A percentile compares a stretch with the other conserved stretches of the same genome.
Conservation (phyloP, 2,888 invertebrate species). For the Dryadula phaetusa region DNA sequence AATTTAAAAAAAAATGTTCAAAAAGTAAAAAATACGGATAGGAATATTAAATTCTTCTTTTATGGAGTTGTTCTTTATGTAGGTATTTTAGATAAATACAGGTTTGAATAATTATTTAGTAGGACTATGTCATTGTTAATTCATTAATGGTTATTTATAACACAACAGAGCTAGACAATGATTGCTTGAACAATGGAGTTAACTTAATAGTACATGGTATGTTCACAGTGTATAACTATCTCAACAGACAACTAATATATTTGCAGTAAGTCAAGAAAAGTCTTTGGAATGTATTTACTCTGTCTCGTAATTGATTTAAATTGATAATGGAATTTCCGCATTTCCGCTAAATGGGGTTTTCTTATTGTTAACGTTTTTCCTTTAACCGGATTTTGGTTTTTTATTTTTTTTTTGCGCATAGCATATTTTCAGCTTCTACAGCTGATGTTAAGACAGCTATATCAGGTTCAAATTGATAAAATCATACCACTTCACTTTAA, state of each 20-base stretch:
- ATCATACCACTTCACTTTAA: no score
- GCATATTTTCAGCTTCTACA: no score
- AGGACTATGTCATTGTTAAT: slow-evolving; percentile 39
- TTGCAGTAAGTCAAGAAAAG: slow-evolving; percentile 15
- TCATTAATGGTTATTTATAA: slow-evolving; percentile 48
- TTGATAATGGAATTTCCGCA: slow-evolving; percentile 57
- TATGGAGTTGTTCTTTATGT: no score
- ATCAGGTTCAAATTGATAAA: no score
- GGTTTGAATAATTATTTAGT: no score
- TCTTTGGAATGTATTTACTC: slow-evolving; percentile 19
- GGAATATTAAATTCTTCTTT: no score
- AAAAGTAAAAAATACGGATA: no score
- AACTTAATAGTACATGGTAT: slow-evolving; percentile 22
- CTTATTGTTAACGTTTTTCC: slow-evolving; percentile 48
- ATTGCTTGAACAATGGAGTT: slow-evolving; percentile 21
- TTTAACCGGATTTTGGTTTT: slow-evolving; percentile 51
- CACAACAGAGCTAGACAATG: slow-evolving; percentile 49
- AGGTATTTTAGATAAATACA: no score
- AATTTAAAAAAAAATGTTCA: no score
- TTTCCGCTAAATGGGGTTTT: slow-evolving; percentile 61
- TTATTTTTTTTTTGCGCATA: slow-evolving; percentile 29
- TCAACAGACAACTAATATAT: slow-evolving; percentile 1
- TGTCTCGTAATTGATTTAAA: slow-evolving; percentile 35
- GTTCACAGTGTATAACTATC: slow-evolving; percentile 36
- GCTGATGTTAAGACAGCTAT: no score